Conservation (phyloP, 2,113 vertebrate species). For the Perognathus longimembris region DNA sequence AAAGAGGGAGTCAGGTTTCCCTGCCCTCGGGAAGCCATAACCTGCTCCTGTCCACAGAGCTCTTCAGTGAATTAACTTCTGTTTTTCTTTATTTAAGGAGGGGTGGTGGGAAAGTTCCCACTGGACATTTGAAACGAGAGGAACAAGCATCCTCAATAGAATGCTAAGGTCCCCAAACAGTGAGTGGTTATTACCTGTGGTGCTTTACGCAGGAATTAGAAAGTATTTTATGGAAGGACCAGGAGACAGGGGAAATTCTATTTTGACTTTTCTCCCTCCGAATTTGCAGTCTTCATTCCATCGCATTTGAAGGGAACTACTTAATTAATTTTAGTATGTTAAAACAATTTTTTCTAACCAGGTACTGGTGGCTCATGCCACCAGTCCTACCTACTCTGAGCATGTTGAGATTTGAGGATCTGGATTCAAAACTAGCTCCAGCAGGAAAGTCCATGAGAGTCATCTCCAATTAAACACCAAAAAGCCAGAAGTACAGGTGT, state of each 20-base stretch:
- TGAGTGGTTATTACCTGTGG: not conserved
- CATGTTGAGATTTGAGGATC: not conserved
- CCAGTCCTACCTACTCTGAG: too few relatives aligned
- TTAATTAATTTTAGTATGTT: not conserved
- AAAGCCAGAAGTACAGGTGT: too few relatives aligned
- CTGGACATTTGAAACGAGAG: constrained; percentile 52
- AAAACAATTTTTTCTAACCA: not conserved
- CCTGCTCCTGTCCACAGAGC: constrained; percentile 33
- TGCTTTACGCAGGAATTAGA: not conserved
- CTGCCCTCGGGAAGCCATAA: constrained; percentile 51
- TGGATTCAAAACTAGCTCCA: not conserved
- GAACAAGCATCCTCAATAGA: not conserved
- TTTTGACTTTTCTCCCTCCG: not conserved
- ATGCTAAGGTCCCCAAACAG: constrained; percentile 26
- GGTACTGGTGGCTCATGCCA: not conserved
- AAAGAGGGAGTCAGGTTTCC: constrained; percentile 71
- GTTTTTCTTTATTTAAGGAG: constrained; percentile 75
- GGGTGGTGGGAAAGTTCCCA: not conserved
- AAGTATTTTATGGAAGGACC: not conserved
- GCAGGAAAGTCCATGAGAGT: too few relatives aligned
- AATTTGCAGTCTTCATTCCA: not conserved
- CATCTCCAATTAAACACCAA: too few relatives aligned
- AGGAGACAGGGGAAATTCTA: not conserved
- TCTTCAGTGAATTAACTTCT: constrained; percentile 67
- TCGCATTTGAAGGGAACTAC: not conserved